Percentiles rank a stretch among this genome's conserved stretches.
phyloP scores from a whole-genome alignment of 64 coral and sea anemone genomes.

The Actinia tenebrosa region DNA sequence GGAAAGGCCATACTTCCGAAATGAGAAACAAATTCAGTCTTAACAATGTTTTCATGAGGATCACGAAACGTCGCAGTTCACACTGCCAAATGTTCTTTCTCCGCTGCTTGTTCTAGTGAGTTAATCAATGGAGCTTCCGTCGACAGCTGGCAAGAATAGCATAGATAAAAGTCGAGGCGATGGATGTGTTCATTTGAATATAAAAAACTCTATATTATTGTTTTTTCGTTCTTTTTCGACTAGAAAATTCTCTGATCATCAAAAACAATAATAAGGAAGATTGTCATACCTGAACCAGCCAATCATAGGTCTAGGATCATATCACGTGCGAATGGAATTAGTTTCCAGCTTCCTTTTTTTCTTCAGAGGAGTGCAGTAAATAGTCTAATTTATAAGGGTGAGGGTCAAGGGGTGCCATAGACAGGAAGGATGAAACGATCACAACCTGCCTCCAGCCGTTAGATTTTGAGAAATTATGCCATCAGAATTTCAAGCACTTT shows the following conservation, averaged over 20 bases:
- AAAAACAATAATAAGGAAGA: not conserved
- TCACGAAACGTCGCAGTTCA: not conserved
- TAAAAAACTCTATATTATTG: not conserved
- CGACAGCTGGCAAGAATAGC: not conserved
- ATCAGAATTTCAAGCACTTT: too few species aligned
- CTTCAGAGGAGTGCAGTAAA: too few species aligned
- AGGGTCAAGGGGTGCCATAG: too few species aligned
- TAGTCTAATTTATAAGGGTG: too few species aligned
- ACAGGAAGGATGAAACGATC: too few species aligned
- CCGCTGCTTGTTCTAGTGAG: not conserved
- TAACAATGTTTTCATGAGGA: conserved; percentile 49
- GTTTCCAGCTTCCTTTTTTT: not conserved
- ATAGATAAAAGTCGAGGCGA: not conserved
- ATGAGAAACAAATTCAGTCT: conserved; percentile 89
- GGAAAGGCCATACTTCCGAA: conserved; percentile 68
- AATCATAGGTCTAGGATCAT: not conserved
- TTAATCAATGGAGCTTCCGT: not conserved
- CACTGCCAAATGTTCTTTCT: not conserved
- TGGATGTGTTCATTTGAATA: not conserved
- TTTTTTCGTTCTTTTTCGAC: not conserved
- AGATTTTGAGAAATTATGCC: too few species aligned
- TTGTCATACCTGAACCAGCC: not conserved
- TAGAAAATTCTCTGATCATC: not conserved
- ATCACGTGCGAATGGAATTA: not conserved
- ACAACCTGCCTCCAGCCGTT: too few species aligned